These are phyloP conservation scores for Pachyseris speciosa DNA, from an alignment of 64 coral and sea anemone species.

Conservation along the genomic window DNA sequence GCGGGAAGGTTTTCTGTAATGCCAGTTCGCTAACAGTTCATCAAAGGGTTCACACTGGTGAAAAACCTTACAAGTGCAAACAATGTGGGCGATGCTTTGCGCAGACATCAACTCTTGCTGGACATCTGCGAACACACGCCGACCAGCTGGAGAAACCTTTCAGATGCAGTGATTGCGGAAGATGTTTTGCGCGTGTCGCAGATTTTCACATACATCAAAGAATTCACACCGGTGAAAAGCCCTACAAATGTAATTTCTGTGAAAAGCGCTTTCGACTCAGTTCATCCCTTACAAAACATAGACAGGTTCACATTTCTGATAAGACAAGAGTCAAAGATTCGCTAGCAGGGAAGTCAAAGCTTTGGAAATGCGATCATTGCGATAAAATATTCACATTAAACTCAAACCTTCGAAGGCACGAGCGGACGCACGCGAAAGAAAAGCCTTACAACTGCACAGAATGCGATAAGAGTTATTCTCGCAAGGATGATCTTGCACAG, in stretches of 20 bases:
- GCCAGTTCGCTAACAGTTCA: background rate
- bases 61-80: constrained; percentile 28
- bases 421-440: background rate
- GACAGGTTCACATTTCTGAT: background rate
- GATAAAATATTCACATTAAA: background rate
- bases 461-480: constrained; percentile 12
- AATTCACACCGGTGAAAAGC: no score
- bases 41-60: background rate
- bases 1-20: background rate
- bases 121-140: constrained; percentile 23
- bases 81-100: constrained; percentile 35
- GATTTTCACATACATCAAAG: constrained; percentile 41
- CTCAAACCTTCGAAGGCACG: background rate
- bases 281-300: constrained; percentile 20
- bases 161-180: constrained; percentile 56
- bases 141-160: background rate
- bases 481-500: background rate
- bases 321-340: background rate
- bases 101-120: background rate
- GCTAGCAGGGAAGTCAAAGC: background rate
- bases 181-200: constrained; percentile 11
- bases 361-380: background rate
- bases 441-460: background rate
- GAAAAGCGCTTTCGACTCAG: constrained; percentile 35
- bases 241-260: no score